These are phyloP conservation scores for Plagodis pulveraria DNA, from an alignment of 2,888 invertebrate genomes.

Conservation along the genomic window DNA sequence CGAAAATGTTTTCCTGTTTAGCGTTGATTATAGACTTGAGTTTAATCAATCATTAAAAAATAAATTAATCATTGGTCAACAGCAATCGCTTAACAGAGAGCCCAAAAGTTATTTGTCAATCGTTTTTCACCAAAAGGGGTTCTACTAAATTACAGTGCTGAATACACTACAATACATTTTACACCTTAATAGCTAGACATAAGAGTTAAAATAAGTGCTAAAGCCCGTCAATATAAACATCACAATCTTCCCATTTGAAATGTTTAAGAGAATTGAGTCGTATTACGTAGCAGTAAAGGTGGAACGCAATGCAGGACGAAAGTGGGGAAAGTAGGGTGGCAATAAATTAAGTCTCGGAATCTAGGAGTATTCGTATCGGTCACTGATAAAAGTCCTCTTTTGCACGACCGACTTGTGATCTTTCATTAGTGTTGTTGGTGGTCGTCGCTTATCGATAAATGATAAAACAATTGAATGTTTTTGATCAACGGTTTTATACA, in stretches of 20 bases:
- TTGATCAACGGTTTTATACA: not conserved
- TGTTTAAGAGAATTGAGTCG: conserved; percentile 26
- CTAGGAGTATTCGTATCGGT: conserved; percentile 75
- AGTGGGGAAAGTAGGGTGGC: conserved; percentile 59
- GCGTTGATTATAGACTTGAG: conserved; percentile 21
- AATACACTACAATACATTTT: conserved; percentile 16
- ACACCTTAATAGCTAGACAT: conserved; percentile 19
- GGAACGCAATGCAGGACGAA: conserved; percentile 1
- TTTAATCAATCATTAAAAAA: conserved; percentile 41
- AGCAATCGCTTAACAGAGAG: conserved; percentile 43
- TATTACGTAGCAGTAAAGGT: conserved; percentile 16
- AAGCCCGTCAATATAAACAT: conserved; percentile 13
- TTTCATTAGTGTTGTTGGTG: conserved; percentile 51
- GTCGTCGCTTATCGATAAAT: conserved; percentile 40
- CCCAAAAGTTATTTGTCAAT: conserved; percentile 54
- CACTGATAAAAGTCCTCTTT: conserved; percentile 78
- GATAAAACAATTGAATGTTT: not conserved
- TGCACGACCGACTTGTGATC: conserved; percentile 68
- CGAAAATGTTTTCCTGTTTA: not conserved
- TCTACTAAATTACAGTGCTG: conserved; percentile 24
- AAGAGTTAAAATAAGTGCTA: conserved; percentile 30
- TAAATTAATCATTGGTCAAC: conserved; percentile 48
- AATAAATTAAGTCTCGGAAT: conserved; percentile 74
- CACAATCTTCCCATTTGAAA: conserved; percentile 11
- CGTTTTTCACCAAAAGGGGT: conserved; percentile 45